These are phyloP conservation scores for Geranospiza caerulescens DNA, from an alignment of 2,797 vertebrate genomes.

Conservation along the genomic window DNA sequence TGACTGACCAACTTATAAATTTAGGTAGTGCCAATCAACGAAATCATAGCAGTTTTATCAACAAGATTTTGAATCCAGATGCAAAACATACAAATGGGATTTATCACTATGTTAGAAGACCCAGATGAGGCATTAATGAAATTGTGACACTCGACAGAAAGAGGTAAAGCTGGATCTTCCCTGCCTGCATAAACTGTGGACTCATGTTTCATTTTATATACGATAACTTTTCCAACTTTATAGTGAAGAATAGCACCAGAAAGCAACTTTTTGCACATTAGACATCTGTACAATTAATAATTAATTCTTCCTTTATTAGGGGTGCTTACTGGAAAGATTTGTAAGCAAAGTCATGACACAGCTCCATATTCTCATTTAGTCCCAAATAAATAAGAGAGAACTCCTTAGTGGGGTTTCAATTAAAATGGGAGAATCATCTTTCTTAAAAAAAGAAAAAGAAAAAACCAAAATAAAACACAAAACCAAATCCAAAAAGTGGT, in stretches of 20 bases:
- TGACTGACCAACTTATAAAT: not conserved
- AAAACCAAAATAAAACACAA: too few species aligned
- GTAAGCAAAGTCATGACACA: not conserved
- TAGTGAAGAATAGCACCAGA: not conserved
- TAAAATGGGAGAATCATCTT: not conserved
- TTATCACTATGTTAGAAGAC: not conserved
- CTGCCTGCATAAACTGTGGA: not conserved
- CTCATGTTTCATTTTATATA: not conserved
- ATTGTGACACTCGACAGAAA: not conserved
- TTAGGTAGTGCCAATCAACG: not conserved
- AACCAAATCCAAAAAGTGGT: rapidly evolving
- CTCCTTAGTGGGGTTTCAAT: not conserved
- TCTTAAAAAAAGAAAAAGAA: not conserved
- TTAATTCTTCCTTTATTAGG: not conserved
- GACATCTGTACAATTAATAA: not conserved
- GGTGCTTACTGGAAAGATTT: not conserved
- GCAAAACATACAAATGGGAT: not conserved
- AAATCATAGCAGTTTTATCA: not conserved
- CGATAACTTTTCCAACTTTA: not conserved
- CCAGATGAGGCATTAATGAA: not conserved
- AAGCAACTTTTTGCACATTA: not conserved
- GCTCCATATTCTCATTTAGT: not conserved
- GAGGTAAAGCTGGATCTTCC: not conserved
- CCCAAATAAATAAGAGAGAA: not conserved
- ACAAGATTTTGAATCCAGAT: not conserved